Conservation (phyloP, 2,797 vertebrate genomes). For the Loriculus beryllinus region DNA sequence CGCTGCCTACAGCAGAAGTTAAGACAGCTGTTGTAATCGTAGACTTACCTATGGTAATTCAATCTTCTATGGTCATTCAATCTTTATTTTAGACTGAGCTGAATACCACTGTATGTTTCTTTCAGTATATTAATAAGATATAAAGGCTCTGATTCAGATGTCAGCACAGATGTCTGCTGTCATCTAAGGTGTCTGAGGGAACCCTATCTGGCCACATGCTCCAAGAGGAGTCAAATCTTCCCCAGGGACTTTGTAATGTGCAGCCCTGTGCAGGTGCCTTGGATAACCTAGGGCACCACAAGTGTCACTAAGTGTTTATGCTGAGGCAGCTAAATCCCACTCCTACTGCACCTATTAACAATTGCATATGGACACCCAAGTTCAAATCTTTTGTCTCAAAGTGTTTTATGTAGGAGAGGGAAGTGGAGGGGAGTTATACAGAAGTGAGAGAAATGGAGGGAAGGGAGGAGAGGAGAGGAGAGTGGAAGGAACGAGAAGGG, state of each 20-base stretch:
- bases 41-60: not conserved
- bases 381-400: not conserved
- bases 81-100: not conserved
- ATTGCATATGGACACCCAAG: not conserved
- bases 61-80: not conserved
- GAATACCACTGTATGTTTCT: not conserved
- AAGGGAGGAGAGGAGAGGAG: rapidly evolving
- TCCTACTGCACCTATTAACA: not conserved
- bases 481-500: rapidly evolving
- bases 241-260: not conserved
- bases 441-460: too few species aligned
- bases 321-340: not conserved
- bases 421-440: too few species aligned
- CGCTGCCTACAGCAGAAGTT: not conserved
- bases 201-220: not conserved
- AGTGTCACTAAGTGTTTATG: not conserved
- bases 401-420: not conserved
- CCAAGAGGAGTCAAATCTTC: not conserved
- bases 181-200: not conserved
- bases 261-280: not conserved
- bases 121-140: not conserved
- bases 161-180: not conserved
- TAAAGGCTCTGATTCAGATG: not conserved
- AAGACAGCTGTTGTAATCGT: not conserved
- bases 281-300: not conserved